Conservation (phyloP, 2,113 vertebrate genomes). For the Macquaria ambigua region DNA sequence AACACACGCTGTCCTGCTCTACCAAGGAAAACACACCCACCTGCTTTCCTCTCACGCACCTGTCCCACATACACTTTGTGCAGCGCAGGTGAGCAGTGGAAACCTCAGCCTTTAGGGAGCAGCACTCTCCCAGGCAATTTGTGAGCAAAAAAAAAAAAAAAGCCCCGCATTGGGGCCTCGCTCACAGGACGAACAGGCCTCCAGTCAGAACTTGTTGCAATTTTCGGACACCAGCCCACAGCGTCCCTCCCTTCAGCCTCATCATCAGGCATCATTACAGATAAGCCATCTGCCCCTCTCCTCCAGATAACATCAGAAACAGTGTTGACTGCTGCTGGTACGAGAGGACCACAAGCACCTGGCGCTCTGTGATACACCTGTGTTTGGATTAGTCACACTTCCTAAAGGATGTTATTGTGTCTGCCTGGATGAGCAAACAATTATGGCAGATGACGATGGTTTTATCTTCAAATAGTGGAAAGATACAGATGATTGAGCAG, state of each 20-base stretch:
- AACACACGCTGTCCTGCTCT: not conserved
- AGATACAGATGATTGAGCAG: slow-evolving; percentile 55
- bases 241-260: slow-evolving; percentile 9
- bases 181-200: not conserved
- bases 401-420: slow-evolving; percentile 76
- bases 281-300: slow-evolving; percentile 43
- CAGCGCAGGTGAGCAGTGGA: slow-evolving; percentile 47
- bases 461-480: slow-evolving; percentile 58
- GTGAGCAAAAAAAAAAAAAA: not conserved
- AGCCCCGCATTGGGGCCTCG: slow-evolving; percentile 34
- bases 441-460: slow-evolving; percentile 59
- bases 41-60: slow-evolving; percentile 59
- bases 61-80: slow-evolving; percentile 70
- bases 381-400: slow-evolving; percentile 81
- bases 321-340: slow-evolving; percentile 61
- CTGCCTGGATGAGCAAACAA: slow-evolving; percentile 74
- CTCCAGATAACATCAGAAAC: slow-evolving; percentile 77
- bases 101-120: slow-evolving; percentile 25
- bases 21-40: slow-evolving; percentile 37
- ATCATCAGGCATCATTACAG: slow-evolving; percentile 29
- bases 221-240: slow-evolving; percentile 1
- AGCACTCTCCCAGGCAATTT: slow-evolving; percentile 1
- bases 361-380: slow-evolving; percentile 62
- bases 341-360: slow-evolving; percentile 57
- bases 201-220: slow-evolving; percentile 36